A percentile compares a stretch with the other conserved stretches of the same genome.
Conservation (phyloP, 2,113 vertebrate genomes). For the Guaruba guarouba region DNA sequence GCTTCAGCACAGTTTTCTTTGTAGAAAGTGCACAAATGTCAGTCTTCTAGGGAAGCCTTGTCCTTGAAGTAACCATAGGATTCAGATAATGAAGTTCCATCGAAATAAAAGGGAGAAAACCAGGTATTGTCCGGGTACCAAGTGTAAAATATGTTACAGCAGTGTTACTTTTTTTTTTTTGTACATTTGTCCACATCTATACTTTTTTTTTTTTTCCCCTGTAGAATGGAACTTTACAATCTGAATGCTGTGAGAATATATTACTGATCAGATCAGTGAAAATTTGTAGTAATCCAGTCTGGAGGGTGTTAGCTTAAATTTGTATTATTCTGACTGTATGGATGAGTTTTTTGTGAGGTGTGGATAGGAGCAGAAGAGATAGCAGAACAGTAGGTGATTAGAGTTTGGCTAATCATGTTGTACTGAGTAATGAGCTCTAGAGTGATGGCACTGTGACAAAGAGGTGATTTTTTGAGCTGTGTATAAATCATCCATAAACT, state of each 20-base stretch:
- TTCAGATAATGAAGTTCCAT: not conserved
- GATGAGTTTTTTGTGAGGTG: fast-evolving
- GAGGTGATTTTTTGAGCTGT: not conserved
- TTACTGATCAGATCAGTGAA: not conserved
- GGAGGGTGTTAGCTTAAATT: not conserved
- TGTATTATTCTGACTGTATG: not conserved
- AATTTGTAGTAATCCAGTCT: not conserved
- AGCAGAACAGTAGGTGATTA: not conserved
- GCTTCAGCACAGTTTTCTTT: not conserved
- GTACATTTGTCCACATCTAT: not conserved
- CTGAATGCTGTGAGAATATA: not conserved
- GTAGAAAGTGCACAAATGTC: not conserved
- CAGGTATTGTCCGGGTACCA: not conserved
- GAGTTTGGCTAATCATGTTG: not conserved
- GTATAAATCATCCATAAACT: not conserved
- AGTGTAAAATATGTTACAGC: not conserved
- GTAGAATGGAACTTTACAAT: not conserved
- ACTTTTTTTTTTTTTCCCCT: not conserved
- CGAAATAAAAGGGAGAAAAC: not conserved
- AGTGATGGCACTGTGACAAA: not conserved
- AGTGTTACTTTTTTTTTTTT: not conserved
- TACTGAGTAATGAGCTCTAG: not conserved
- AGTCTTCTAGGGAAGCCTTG: not conserved
- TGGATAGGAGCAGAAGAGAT: not conserved
- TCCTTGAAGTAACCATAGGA: not conserved